Evolutionary conservation across 2,888 invertebrate genomes (phyloP).

Genomic region (Phasia obesa): DNA sequence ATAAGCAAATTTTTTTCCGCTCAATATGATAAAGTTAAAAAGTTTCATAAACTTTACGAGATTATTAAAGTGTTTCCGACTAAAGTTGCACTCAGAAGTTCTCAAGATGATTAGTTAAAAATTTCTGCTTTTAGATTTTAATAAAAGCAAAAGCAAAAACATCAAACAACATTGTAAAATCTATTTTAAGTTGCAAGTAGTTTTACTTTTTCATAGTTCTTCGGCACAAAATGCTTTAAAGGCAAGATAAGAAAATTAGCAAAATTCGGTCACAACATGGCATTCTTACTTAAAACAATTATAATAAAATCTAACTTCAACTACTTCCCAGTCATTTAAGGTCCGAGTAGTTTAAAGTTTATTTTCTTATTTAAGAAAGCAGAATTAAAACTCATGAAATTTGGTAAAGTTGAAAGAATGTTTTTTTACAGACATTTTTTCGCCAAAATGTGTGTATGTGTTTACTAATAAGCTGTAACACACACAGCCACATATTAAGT

Average conservation of each 20-base stretch:
- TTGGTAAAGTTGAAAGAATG: background rate
- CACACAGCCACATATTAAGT: background rate
- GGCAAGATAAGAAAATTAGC: background rate
- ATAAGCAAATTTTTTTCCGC: slow-evolving; percentile 13
- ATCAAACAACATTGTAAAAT: no score
- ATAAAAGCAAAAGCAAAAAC: slow-evolving; percentile 2
- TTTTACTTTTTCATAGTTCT: slow-evolving; percentile 2
- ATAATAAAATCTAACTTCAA: background rate
- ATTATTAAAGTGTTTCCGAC: slow-evolving; percentile 21
- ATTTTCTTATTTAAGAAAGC: background rate
- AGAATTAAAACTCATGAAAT: background rate
- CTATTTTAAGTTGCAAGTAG: slow-evolving; percentile 14
- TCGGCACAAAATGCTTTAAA: background rate
- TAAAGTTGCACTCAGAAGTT: slow-evolving; percentile 22
- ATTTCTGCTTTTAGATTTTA: slow-evolving; percentile 18
- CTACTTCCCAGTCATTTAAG: background rate
- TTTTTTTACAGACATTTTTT: background rate
- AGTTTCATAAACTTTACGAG: slow-evolving; percentile 33
- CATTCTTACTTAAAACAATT: background rate
- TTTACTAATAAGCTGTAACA: background rate
- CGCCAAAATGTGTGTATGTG: background rate
- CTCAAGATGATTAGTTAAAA: slow-evolving; percentile 34
- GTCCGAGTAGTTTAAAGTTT: background rate
- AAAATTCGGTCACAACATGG: slow-evolving; percentile 15
- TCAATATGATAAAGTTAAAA: slow-evolving; percentile 41